Percentiles rank a stretch among this genome's conserved stretches.
Evolutionary conservation across 2,113 vertebrate genomes (phyloP).

Genomic region (Paralichthys olivaceus): DNA sequence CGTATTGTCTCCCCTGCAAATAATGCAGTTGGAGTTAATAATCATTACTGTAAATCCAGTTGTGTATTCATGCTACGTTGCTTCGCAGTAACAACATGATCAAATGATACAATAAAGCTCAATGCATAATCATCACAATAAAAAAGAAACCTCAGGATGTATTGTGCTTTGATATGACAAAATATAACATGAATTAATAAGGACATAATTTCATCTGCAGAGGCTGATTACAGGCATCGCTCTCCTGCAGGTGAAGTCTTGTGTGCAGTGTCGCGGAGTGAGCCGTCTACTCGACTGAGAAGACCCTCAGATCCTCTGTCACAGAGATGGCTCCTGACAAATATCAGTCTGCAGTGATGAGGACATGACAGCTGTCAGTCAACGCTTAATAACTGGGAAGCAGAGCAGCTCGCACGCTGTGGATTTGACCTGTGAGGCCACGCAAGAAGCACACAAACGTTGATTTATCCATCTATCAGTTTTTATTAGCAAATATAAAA

Average conservation of each 20-base stretch:
- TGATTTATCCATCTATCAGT: conserved; percentile 35
- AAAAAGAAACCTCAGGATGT: conserved; percentile 36
- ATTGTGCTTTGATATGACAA: conserved; percentile 53
- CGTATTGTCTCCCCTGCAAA: conserved; percentile 45
- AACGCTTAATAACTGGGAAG: conserved; percentile 68
- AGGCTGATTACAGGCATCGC: conserved; percentile 54
- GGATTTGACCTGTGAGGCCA: conserved; percentile 58
- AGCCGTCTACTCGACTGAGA: conserved; percentile 49
- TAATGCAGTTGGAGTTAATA: conserved; percentile 62
- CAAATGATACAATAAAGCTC: conserved; percentile 63
- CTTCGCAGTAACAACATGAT: conserved; percentile 57
- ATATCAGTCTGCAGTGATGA: conserved; percentile 73
- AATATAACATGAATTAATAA: conserved; percentile 57
- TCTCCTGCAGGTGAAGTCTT: conserved; percentile 58
- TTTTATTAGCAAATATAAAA: conserved; percentile 59
- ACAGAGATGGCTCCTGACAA: conserved; percentile 78
- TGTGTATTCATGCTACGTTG: conserved; percentile 61
- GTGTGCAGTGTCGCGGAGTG: conserved; percentile 25
- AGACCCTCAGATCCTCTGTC: conserved; percentile 76
- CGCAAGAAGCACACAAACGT: conserved; percentile 34
- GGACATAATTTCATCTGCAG: conserved; percentile 54
- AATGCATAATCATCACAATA: conserved; percentile 48
- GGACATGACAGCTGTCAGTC: conserved; percentile 84
- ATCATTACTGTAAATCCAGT: conserved; percentile 73
- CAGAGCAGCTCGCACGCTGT: conserved; percentile 51